Conservation (phyloP, 2,888 invertebrate species). For the Chorisops tibialis region DNA sequence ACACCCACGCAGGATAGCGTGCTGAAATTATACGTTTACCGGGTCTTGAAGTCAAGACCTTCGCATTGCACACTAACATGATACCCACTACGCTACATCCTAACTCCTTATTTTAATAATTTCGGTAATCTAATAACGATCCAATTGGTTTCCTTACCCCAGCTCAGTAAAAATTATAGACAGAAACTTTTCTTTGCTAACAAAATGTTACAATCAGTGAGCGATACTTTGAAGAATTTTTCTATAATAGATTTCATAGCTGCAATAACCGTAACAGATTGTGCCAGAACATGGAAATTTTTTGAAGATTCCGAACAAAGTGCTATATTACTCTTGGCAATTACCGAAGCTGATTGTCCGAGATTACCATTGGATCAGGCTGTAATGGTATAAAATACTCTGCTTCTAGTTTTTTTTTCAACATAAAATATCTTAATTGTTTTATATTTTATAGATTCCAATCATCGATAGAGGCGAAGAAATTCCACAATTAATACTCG, state of each 20-base stretch:
- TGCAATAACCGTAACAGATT: slow-evolving; percentile 71
- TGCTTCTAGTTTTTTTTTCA: neutral
- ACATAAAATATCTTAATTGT: neutral
- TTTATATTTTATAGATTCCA: slow-evolving; percentile 53
- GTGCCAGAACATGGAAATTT: slow-evolving; percentile 70
- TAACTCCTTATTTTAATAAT: no score
- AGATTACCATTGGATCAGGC: slow-evolving; percentile 66
- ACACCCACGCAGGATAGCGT: no score
- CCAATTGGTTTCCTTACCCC: no score
- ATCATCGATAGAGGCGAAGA: slow-evolving; percentile 67
- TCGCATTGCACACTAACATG: no score
- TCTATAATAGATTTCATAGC: slow-evolving; percentile 72
- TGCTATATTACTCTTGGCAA: slow-evolving; percentile 66
- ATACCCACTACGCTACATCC: no score
- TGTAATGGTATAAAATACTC: slow-evolving; percentile 61
- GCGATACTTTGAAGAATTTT: no score
- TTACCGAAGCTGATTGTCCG: slow-evolving; percentile 78
- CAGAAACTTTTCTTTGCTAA: no score
- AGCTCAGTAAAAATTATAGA: no score
- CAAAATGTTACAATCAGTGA: no score
- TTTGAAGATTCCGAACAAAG: slow-evolving; percentile 62
- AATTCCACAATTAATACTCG: slow-evolving; percentile 72
- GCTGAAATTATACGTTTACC: no score
- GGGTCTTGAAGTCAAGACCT: no score
- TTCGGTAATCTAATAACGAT: no score